These are phyloP conservation scores for Atrina japonica DNA, from an alignment of 2,888 invertebrate genomes.

Conservation along the genomic window DNA sequence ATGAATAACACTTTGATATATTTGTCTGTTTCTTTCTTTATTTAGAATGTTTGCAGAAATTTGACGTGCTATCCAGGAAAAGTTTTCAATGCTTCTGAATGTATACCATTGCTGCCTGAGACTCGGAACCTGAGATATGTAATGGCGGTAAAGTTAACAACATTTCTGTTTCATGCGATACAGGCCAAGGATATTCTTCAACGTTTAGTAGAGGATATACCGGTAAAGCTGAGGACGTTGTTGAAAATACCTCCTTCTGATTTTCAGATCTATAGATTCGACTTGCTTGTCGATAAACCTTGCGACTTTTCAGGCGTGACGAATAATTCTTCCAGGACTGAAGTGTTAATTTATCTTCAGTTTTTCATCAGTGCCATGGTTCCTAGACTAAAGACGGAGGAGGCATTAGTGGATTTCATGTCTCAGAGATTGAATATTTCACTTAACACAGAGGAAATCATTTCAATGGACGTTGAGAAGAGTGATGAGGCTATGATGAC, in stretches of 20 bases:
- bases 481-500: neutral
- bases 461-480: too few species aligned
- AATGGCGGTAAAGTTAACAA: neutral
- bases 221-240: neutral
- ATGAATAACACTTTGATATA: too few species aligned
- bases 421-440: neutral
- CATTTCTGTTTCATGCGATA: too few species aligned
- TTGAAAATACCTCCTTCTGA: too few species aligned
- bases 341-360: neutral
- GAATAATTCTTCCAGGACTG: neutral
- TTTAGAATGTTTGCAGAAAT: neutral
- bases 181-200: too few species aligned
- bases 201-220: neutral
- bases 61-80: slow-evolving; percentile 5
- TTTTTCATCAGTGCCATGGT: slow-evolving; percentile 1
- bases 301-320: neutral
- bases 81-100: neutral
- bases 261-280: neutral
- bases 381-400: neutral
- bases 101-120: neutral
- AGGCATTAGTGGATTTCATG: neutral
- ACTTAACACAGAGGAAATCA: too few species aligned
- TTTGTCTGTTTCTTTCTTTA: too few species aligned
- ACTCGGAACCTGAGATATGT: neutral
- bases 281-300: neutral